Evolutionary conservation across 92 coral and sea anemone species (phyloP).

Genomic region (Porites divaricata): DNA sequence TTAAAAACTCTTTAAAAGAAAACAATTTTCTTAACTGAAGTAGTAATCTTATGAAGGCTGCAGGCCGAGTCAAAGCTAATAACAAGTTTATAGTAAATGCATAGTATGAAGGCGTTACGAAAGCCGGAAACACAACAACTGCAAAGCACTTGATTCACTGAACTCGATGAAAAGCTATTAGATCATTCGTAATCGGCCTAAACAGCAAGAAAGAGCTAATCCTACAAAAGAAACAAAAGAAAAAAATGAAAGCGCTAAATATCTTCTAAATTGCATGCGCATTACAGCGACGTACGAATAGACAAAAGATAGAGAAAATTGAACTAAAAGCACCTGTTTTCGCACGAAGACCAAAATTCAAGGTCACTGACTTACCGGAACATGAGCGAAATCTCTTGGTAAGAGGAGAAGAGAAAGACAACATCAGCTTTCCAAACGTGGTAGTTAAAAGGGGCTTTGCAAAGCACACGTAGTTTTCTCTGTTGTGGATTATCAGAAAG

Average conservation of each 20-base stretch:
- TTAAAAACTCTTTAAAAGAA: too few relatives aligned
- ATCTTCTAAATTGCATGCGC: conserved; percentile 1
- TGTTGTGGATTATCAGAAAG: conserved; percentile 1
- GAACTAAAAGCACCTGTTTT: conserved; percentile 23
- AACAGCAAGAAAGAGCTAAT: conserved; percentile 20
- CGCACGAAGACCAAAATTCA: conserved; percentile 16
- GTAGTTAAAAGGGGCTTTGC: background rate
- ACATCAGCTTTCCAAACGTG: conserved; percentile 3
- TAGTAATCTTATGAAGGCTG: too few relatives aligned
- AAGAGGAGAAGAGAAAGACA: background rate
- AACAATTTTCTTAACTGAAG: too few relatives aligned
- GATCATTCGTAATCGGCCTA: background rate
- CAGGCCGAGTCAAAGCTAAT: background rate
- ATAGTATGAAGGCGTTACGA: conserved; percentile 25
- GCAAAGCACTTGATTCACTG: background rate
- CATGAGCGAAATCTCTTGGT: conserved; percentile 1
- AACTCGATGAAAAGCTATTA: conserved; percentile 6
- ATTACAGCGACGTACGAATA: background rate
- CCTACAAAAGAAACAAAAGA: background rate
- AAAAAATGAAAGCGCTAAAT: background rate
- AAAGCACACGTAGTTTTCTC: background rate
- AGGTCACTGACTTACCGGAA: conserved; percentile 5
- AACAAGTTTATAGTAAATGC: background rate
- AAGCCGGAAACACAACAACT: background rate
- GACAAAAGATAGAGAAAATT: background rate